Evolutionary conservation across 37 sponge, comb jelly and placozoan genomes (phyloP), one percentile per base, ranked within the genome.

Genomic region (Ephydatia muelleri): DNA sequence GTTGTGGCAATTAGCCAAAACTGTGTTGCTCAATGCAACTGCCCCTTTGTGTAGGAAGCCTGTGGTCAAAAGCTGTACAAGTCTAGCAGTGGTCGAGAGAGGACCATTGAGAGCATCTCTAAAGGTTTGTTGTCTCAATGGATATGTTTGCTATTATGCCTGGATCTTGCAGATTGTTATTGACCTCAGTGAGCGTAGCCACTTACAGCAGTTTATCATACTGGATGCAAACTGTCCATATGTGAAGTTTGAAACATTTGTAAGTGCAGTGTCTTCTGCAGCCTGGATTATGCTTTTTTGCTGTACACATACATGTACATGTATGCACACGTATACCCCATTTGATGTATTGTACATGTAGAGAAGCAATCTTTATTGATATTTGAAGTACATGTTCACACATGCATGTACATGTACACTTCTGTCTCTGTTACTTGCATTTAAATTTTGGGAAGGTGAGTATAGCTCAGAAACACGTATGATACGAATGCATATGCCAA

Each of bases 31-130:
- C 43, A 43, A 3, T 43, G 43, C 6, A n/a, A n/a, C n/a, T n/a
- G n/a, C n/a, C n/a, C n/a, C 6, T 43, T 27, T 67, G 28, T 3
- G 19, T 25, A 72, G 47, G 27, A 65, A 68, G 40, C 73, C 37
- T 19, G 32, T 70, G 26, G n/a, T 39, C 9, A 21, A 13, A 30
- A 33, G 14, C 66, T 80, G 16, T 75, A 68, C 19, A 26, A 49
- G 65, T 66, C n/a, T 79, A 33, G 0, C 68, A 22, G 68, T 87
- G 5, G 33, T 74, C 2, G 88, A 88, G 13, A 73, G 40, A 35
- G 89, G 93, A 36, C 89, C 93, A 43, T 83, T 88, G 57, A 72
- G 86, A 67, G 93, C 82, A 34, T 43, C 77, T 65, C 75, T 88
- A 21, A 79, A 84, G 79, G 79, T 77, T 39, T n/a, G n/a, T n/a